Percentiles rank a stretch among this genome's conserved stretches.
These are phyloP conservation scores for Hassar affinis DNA, from an alignment of 2,113 vertebrate species.

Conservation along the genomic window DNA sequence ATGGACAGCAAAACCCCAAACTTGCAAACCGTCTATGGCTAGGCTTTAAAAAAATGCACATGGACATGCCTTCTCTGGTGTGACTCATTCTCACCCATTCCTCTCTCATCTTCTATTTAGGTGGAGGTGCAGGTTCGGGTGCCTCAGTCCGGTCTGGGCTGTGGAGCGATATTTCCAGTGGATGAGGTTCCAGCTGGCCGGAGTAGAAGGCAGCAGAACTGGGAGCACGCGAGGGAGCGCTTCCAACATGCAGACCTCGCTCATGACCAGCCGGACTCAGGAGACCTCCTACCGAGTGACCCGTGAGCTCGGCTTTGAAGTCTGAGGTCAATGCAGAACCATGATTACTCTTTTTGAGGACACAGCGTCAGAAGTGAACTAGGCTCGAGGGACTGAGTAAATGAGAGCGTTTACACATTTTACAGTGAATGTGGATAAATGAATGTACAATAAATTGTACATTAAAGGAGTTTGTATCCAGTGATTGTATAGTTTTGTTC, in stretches of 20 bases:
- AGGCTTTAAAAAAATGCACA: neutral
- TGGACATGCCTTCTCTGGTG: neutral
- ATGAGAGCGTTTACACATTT: neutral
- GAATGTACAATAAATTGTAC: conserved; percentile 18
- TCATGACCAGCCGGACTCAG: conserved; percentile 60
- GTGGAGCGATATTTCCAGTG: conserved; percentile 72
- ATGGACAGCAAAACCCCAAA: neutral
- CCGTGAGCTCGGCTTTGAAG: neutral
- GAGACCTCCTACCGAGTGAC: conserved; percentile 51
- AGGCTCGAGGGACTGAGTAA: neutral
- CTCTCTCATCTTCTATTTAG: conserved; percentile 62
- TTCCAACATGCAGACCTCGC: conserved; percentile 72
- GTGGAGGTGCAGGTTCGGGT: conserved; percentile 85
- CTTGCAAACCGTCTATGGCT: neutral
- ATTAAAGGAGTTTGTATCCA: neutral
- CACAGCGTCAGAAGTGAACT: neutral
- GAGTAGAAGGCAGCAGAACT: conserved; percentile 87
- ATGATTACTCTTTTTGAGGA: neutral
- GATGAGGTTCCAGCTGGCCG: conserved; percentile 74
- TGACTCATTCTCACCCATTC: neutral
- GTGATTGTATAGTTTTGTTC: neutral
- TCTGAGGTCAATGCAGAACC: neutral
- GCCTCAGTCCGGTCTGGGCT: conserved; percentile 85
- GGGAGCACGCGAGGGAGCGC: conserved; percentile 93
- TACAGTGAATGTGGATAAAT: neutral